A percentile compares a stretch with the other conserved stretches of the same genome.
These are phyloP conservation scores for Saguinus midas DNA, from an alignment of 2,113 vertebrate genomes.

Conservation along the genomic window DNA sequence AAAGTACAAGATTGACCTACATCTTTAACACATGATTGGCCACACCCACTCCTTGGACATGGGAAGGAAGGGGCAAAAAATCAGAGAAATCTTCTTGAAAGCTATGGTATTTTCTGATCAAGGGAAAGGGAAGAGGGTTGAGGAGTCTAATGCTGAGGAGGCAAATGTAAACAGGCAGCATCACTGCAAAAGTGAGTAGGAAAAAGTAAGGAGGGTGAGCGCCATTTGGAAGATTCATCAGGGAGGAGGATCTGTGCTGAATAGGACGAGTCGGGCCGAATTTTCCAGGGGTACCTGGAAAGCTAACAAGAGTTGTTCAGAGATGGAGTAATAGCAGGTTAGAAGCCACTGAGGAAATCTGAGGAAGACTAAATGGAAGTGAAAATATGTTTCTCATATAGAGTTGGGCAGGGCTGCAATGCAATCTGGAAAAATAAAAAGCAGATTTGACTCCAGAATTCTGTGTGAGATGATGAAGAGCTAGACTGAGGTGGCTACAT, in stretches of 20 bases:
- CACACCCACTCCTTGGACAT: background rate
- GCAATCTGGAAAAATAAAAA: background rate
- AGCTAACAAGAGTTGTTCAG: background rate
- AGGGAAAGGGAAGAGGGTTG: background rate
- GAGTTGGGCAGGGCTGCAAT: background rate
- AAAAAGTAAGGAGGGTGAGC: background rate
- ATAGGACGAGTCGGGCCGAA: too few relatives aligned
- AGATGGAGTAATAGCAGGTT: background rate
- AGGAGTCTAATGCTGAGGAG: background rate
- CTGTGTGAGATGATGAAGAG: background rate
- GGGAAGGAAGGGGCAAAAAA: background rate
- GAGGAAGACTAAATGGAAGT: background rate
- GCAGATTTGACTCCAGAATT: background rate
- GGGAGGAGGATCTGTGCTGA: background rate
- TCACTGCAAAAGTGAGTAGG: too few relatives aligned
- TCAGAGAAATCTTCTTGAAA: background rate
- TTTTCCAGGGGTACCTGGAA: background rate
- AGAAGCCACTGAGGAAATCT: background rate
- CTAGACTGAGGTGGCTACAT: background rate
- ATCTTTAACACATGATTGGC: background rate
- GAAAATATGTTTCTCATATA: background rate
- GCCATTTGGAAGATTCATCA: background rate
- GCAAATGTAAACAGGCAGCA: background rate
- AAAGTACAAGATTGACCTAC: background rate
- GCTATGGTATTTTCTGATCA: background rate